Base-by-base conservation (phyloP, 2,888 invertebrate genomes). In the Caenorhabditis angaria region DNA sequence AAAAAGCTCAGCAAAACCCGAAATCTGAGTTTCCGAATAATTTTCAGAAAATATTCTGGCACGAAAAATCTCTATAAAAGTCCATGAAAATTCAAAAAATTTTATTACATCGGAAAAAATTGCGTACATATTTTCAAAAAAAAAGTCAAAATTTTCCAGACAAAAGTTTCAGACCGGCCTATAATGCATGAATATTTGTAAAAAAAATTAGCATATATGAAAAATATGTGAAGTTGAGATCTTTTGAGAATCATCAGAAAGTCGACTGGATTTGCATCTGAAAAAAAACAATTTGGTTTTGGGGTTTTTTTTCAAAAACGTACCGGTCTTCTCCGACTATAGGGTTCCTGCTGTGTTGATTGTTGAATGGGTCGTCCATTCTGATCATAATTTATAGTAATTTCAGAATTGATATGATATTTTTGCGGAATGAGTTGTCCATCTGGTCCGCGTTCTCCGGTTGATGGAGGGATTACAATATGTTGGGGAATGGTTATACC, bases 351-450 rank as follows among this genome's bases (percentile, higher is more conserved):
- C 6, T 4, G 51, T 24, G 12, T 5, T 4, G 28, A 3, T 22
- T 20, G 8, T 50, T 24, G 58, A 41, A 72, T 63, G 1, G 72
- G 72, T 8, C 64, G 61, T 57, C 72, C 72, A 32, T 72, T 72
- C 56, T 85, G 79, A 71, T 87, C 85, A 72, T 87, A 87, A 51
- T 83, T 83, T 53, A 87, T 87, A 25, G 82, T 82, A 53, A 87
- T 88, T 71, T 87, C 86, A 55, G 85, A 85, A 64, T 87, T 87
- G 67, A 87, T 87, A 65, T 86, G 81, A 59, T 76, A 84, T 62
- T 83, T 85, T 50, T 82, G 80, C 24, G 84, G 83, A 55, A 84
- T 70, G 20, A 73, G 65, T 35, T 76, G 74, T 12, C 82, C 82
- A 53, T 84, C 76, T 25, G 82, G 81, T 29, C 80, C 78, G 32